phyloP scores from a whole-genome alignment of 2,888 invertebrate genomes.

The Thymelicus acteon region DNA sequence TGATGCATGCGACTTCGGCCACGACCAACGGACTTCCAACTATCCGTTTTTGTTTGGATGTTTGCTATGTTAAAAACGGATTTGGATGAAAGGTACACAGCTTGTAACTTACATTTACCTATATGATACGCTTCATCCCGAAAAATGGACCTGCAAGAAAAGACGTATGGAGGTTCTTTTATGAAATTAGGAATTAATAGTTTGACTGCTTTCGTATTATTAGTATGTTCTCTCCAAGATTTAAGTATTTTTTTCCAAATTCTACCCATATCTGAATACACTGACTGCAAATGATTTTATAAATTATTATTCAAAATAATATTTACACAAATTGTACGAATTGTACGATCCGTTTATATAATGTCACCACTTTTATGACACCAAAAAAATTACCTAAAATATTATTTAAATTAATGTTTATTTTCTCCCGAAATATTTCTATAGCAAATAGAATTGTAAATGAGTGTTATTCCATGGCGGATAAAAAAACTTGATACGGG shows the following conservation, averaged over 20 bases:
- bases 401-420: not conserved
- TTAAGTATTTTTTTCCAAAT: not conserved
- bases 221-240: no score
- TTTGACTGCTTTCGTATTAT: no score
- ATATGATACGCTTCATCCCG: no score
- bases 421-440: conserved; percentile 28
- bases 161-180: no score
- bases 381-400: conserved; percentile 1
- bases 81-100: no score
- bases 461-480: conserved; percentile 32
- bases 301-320: not conserved
- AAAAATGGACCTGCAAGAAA: no score
- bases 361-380: not conserved
- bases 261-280: not conserved
- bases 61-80: no score
- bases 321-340: not conserved
- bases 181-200: no score
- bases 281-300: not conserved
- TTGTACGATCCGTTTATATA: not conserved
- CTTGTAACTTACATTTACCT: no score
- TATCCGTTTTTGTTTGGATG: no score
- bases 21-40: no score
- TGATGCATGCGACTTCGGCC: no score
- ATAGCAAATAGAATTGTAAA: conserved; percentile 35
- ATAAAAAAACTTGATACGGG: conserved; percentile 32